phyloP scores from a whole-genome alignment of 2,888 invertebrate genomes.

The Drosophila ustulata region DNA sequence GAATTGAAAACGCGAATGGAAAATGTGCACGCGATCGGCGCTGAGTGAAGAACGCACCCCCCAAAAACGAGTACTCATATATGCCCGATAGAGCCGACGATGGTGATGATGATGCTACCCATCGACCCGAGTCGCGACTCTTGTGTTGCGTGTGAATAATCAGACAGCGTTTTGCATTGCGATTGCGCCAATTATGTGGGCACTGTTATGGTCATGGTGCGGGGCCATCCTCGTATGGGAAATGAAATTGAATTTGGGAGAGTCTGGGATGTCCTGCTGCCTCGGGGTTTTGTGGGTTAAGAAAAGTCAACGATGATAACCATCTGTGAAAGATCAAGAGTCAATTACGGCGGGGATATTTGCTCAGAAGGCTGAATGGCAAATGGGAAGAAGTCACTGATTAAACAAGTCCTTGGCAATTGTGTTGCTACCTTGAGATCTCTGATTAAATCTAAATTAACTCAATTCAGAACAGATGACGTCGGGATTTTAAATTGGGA shows the following conservation, averaged over 20 bases:
- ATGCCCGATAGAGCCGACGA: constrained; percentile 24
- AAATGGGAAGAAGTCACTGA: constrained; percentile 17
- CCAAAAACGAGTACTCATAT: constrained; percentile 12
- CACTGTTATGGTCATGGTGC: constrained; percentile 29
- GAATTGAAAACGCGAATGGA: constrained; percentile 36
- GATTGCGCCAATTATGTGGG: constrained; percentile 72
- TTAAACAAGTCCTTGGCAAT: constrained; percentile 11
- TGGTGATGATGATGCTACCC: constrained; percentile 50
- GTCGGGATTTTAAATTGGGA: background rate
- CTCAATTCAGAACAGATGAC: background rate
- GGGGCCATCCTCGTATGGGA: constrained; percentile 40
- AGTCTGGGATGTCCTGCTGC: constrained; percentile 41
- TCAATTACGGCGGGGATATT: constrained; percentile 46
- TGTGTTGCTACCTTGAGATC: constrained; percentile 14
- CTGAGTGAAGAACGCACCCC: constrained; percentile 63
- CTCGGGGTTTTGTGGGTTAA: constrained; percentile 30
- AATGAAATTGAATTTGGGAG: constrained; percentile 5
- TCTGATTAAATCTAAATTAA: constrained; percentile 25
- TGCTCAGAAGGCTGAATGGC: constrained; percentile 14
- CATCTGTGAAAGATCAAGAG: constrained; percentile 64
- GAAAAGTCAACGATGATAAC: constrained; percentile 58
- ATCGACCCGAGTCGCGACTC: constrained; percentile 14
- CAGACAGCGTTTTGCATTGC: constrained; percentile 73
- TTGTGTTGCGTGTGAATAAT: constrained; percentile 73
- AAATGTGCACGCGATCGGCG: constrained; percentile 74